phyloP scores from a whole-genome alignment of 2,888 invertebrate species.

The Spisula subtruncata region DNA sequence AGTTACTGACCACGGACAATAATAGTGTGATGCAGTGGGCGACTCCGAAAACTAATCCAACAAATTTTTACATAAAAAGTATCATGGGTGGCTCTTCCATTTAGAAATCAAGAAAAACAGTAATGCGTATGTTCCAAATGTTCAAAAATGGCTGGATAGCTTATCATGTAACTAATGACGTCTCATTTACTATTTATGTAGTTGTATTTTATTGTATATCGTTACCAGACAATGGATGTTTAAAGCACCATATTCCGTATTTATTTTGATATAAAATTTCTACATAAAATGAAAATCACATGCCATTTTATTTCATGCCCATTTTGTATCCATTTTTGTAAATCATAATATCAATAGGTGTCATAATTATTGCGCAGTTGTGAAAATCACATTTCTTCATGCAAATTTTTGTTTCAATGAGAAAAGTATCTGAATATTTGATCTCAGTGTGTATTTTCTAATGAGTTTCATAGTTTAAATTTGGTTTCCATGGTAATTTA shows the following conservation, averaged over 20 bases:
- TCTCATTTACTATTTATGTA: conserved; percentile 12
- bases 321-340: conserved; percentile 16
- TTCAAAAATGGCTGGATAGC: not conserved
- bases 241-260: conserved; percentile 25
- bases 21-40: too few species aligned
- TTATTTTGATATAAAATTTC: conserved; percentile 36
- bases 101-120: not conserved
- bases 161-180: not conserved
- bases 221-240: conserved; percentile 29
- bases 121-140: not conserved
- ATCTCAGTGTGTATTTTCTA: not conserved
- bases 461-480: not conserved
- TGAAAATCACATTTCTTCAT: conserved; percentile 25
- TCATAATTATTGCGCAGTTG: conserved; percentile 13
- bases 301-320: conserved; percentile 12
- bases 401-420: conserved; percentile 3
- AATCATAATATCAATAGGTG: conserved; percentile 27
- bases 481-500: too few species aligned
- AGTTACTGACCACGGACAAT: too few species aligned
- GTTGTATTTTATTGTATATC: conserved; percentile 33
- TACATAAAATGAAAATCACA: conserved; percentile 37
- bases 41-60: too few species aligned
- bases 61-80: too few species aligned
- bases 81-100: too few species aligned
- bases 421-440: conserved; percentile 5